These are phyloP conservation scores for Glossosoma conforme DNA, from an alignment of 1,140 invertebrate genomes.

Conservation along the genomic window DNA sequence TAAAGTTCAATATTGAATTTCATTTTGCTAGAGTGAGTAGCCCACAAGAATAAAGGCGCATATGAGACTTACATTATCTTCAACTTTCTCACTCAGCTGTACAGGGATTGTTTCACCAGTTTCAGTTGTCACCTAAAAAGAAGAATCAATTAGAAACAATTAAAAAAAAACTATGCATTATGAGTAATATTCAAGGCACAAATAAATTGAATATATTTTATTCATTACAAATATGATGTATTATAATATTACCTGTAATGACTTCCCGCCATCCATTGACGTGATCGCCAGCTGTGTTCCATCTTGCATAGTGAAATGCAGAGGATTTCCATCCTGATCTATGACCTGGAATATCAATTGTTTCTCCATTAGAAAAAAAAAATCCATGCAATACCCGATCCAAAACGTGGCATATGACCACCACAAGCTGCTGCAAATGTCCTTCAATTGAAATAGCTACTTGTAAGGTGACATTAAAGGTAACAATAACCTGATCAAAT, in stretches of 20 bases:
- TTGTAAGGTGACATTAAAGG: too few species aligned
- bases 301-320: slow-evolving; percentile 63
- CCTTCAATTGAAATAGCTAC: not conserved
- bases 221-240: slow-evolving; percentile 1
- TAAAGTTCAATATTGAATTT: too few species aligned
- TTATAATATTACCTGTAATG: slow-evolving; percentile 40
- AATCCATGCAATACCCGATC: too few species aligned
- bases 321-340: slow-evolving; percentile 62
- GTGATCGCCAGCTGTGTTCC: slow-evolving; percentile 54
- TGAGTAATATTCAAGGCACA: not conserved
- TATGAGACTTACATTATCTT: slow-evolving; percentile 36
- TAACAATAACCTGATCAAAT: slow-evolving; percentile 17
- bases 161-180: slow-evolving; percentile 1
- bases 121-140: slow-evolving; percentile 43
- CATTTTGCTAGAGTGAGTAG: too few species aligned
- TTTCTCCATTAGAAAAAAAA: too few species aligned
- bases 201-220: not conserved
- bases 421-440: not conserved
- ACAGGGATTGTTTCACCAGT: slow-evolving; percentile 51
- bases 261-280: slow-evolving; percentile 43
- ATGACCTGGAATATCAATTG: slow-evolving; percentile 50
- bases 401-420: too few species aligned
- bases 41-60: too few species aligned
- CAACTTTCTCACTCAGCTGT: slow-evolving; percentile 40
- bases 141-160: slow-evolving; percentile 24